Base-by-base conservation (phyloP, 2,888 invertebrate species). In the Piscicola geometra region DNA sequence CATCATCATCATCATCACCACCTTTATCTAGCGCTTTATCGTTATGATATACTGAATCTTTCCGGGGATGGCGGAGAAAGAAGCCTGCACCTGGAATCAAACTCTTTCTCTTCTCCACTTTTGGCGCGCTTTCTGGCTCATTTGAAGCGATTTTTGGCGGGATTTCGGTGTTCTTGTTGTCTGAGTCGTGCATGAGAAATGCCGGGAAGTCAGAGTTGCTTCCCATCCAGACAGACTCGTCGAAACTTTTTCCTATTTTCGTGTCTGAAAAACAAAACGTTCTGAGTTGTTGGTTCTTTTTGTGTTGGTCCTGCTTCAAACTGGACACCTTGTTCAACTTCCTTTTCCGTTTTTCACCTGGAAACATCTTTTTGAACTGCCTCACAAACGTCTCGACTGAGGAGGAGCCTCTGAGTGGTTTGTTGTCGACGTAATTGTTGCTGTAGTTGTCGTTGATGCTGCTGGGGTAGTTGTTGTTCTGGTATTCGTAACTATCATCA, bases 201-300 rank as follows among this genome's bases (percentile, higher is more conserved):
- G 28, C 36, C 36, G 18, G 25, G 41, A 70, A 25, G 41, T 70
- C 47, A n/a, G 41, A 18, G 28, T 21, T n/a, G n/a, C 36, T 33
- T 0, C 70, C 70, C 21, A 41, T 32, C 41, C 41, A 41, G 2
- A 25, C 36, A 28, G 30, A 25, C 1, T 71, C 25, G 18, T 71
- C 71, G 32, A 25, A 71, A 2, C 28, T 25, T 71, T 71, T 71
- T 47, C 71, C 71, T 28, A 71, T 71, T 30, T 71, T 71, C 30
- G 71, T 47, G 32, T 71, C 71, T 1, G 71, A 52, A 52, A 71
- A 71, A 21, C 71, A 47, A 41, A 52, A 71, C 21, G 47, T 52
- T 28, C 71, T 18, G 3, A 71, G 30, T 50, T 50, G 47, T 3
- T 28, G 5, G n/a, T 32, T 33, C 28, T 41, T 32, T n/a, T n/a